These are phyloP conservation scores for Anguilla megastoma DNA, from an alignment of 2,797 vertebrate species.

Conservation along the genomic window DNA sequence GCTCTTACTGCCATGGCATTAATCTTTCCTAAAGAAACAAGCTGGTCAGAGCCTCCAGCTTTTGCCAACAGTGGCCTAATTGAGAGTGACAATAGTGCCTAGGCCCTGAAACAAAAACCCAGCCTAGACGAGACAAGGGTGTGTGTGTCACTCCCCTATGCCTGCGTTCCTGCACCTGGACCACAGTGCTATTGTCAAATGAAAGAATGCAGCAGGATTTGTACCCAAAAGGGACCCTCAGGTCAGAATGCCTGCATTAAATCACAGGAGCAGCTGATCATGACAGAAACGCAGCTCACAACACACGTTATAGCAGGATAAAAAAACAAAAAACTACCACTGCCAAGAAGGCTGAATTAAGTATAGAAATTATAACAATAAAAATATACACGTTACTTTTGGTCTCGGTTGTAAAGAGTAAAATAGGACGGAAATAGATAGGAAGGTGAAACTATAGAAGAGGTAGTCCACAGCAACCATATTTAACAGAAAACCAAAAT, in stretches of 20 bases:
- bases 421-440: too few species aligned
- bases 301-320: neutral
- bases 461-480: neutral
- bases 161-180: neutral
- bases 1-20: too few species aligned
- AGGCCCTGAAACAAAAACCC: neutral
- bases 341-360: too few species aligned
- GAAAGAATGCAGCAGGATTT: neutral
- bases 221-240: neutral
- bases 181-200: neutral
- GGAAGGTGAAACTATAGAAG: too few species aligned
- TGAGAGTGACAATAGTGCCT: constrained; percentile 34
- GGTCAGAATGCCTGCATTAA: neutral
- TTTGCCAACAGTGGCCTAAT: constrained; percentile 44
- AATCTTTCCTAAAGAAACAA: neutral
- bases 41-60: neutral
- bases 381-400: too few species aligned
- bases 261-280: neutral
- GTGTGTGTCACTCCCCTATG: neutral
- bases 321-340: neutral
- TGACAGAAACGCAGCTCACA: neutral
- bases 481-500: neutral
- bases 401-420: too few species aligned
- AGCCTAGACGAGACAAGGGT: neutral
- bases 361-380: too few species aligned